Conservation (phyloP, 2,888 invertebrate species). For the Watsonalla cultraria region DNA sequence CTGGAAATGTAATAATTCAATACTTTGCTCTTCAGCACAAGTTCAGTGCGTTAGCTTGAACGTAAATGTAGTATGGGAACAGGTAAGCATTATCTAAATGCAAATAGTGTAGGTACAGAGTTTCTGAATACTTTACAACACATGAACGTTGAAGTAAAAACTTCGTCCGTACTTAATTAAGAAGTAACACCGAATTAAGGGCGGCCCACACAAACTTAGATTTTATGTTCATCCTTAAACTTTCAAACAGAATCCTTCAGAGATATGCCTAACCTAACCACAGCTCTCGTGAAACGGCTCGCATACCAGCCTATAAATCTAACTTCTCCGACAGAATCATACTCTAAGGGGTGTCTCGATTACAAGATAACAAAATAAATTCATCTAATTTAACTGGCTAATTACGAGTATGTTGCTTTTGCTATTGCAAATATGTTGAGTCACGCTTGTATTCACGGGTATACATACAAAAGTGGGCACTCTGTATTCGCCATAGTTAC, state of each 20-base stretch:
- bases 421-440: too few species aligned
- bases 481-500: too few species aligned
- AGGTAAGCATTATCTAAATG: background rate
- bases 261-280: background rate
- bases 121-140: background rate
- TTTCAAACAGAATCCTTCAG: background rate
- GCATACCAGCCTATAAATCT: background rate
- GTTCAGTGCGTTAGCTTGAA: background rate
- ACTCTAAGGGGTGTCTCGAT: background rate
- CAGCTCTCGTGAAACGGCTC: background rate
- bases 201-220: background rate
- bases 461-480: too few species aligned
- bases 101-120: background rate
- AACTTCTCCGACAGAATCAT: background rate
- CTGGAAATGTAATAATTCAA: too few species aligned
- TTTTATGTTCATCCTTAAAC: background rate
- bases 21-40: too few species aligned
- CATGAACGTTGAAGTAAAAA: background rate
- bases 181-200: background rate
- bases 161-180: background rate
- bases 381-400: too few species aligned
- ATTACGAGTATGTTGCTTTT: too few species aligned
- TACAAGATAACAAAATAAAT: background rate
- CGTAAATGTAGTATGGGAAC: background rate
- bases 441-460: too few species aligned